phyloP scores from a whole-genome alignment of 1,140 invertebrate genomes.

The Drosophila nigrodunni region DNA sequence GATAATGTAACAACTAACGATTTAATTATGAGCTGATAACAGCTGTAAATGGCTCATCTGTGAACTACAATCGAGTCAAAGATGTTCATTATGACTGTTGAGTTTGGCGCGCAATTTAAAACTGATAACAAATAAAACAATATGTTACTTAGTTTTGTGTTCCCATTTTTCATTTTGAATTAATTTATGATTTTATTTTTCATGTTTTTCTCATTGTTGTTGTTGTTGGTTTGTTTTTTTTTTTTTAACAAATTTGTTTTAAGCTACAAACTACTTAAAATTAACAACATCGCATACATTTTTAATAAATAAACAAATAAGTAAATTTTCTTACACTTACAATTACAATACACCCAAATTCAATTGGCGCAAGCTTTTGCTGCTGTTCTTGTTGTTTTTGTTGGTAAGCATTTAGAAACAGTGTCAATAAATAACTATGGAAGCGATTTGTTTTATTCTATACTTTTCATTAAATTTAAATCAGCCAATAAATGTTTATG shows the following conservation, averaged over 20 bases:
- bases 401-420: slow-evolving; percentile 54
- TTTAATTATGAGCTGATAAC: too few species aligned
- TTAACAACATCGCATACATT: slow-evolving; percentile 76
- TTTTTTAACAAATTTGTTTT: slow-evolving; percentile 69
- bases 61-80: neutral
- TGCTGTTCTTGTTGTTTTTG: slow-evolving; percentile 26
- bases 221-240: slow-evolving; percentile 16
- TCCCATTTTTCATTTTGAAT: slow-evolving; percentile 67
- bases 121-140: neutral
- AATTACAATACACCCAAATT: slow-evolving; percentile 58
- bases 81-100: neutral
- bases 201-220: neutral
- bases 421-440: slow-evolving; percentile 67
- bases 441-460: slow-evolving; percentile 50
- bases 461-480: slow-evolving; percentile 19
- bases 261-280: slow-evolving; percentile 75
- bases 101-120: neutral
- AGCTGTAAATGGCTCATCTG: neutral
- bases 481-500: slow-evolving; percentile 25
- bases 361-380: slow-evolving; percentile 43
- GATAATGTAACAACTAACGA: too few species aligned
- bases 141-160: slow-evolving; percentile 38
- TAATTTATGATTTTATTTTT: slow-evolving; percentile 47
- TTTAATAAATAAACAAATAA: slow-evolving; percentile 69
- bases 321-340: slow-evolving; percentile 54